A percentile compares a stretch with the other conserved stretches of the same genome.
Evolutionary conservation across 35 echinoderm and acorn worm genomes (phyloP).

Genomic region (Holothuria glaberrima): DNA sequence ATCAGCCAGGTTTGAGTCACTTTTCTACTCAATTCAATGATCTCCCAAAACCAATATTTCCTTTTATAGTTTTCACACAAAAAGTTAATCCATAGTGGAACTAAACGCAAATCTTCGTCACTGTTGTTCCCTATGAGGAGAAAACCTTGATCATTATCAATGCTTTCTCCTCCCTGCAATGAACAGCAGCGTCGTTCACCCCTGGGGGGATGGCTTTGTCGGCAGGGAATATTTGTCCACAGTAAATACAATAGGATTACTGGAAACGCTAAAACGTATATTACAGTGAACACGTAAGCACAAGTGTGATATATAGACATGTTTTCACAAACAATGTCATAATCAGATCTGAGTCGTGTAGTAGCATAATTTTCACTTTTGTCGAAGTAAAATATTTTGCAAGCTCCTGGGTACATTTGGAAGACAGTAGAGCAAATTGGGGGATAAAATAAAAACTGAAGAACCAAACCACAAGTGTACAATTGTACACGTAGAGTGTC

Average conservation of each 20-base stretch:
- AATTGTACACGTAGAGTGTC: neutral
- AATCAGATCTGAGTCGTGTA: neutral
- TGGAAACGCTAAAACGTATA: too few relatives aligned
- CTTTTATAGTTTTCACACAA: slow-evolving; percentile 69
- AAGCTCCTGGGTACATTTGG: neutral
- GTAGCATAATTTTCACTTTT: neutral
- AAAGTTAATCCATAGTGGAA: slow-evolving; percentile 34
- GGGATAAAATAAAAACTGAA: neutral
- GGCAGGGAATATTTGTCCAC: too few relatives aligned
- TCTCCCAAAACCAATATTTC: slow-evolving; percentile 71
- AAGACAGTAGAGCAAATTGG: neutral
- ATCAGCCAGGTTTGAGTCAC: slow-evolving; percentile 36
- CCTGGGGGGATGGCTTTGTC: too few relatives aligned
- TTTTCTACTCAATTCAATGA: slow-evolving; percentile 63
- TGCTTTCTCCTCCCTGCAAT: neutral
- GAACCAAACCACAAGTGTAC: neutral
- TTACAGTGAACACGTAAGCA: neutral
- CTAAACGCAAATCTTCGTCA: neutral
- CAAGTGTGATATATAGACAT: neutral
- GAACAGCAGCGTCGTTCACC: too few relatives aligned
- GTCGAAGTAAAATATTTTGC: neutral
- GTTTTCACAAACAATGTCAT: neutral
- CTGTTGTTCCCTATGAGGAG: neutral
- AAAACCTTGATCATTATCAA: neutral
- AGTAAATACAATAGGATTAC: too few relatives aligned